phyloP scores from a whole-genome alignment of 2,888 invertebrate genomes.

The Drosophila birchii region DNA sequence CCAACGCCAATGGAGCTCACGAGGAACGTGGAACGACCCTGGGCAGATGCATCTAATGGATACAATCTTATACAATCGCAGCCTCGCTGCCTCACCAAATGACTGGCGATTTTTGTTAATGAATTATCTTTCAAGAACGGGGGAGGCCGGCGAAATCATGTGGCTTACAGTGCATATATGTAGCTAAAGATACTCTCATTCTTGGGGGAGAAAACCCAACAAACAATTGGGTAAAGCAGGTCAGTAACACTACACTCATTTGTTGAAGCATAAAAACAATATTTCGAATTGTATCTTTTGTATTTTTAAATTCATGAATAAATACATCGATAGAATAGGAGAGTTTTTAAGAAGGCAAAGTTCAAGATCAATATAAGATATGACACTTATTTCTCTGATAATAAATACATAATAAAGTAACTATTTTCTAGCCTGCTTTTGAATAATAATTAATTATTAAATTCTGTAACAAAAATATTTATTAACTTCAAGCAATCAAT shows the following conservation, averaged over 20 bases:
- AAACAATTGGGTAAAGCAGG: constrained; percentile 8
- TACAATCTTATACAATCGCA: constrained; percentile 22
- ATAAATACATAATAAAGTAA: background rate
- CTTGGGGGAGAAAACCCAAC: background rate
- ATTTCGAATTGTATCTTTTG: background rate
- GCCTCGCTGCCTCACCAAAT: background rate
- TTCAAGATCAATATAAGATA: background rate
- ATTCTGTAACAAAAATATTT: too few species aligned
- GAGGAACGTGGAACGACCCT: constrained; percentile 19
- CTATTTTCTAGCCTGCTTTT: too few species aligned
- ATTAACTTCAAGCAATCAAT: too few species aligned
- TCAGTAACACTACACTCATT: constrained; percentile 7
- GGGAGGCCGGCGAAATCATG: constrained; percentile 18
- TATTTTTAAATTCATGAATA: background rate
- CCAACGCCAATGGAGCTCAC: constrained; percentile 4
- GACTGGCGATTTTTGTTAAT: constrained; percentile 24
- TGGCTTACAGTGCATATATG: background rate
- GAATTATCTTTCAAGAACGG: constrained; percentile 19
- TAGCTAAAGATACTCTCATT: background rate
- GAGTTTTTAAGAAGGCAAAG: background rate
- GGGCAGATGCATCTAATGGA: constrained; percentile 38
- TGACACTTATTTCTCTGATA: background rate
- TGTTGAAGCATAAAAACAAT: background rate
- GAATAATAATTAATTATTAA: too few species aligned
- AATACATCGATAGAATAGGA: background rate